Percentiles rank a stretch among this genome's conserved stretches.
phyloP scores from a whole-genome alignment of 2,888 invertebrate species.

The Phasia obesa region DNA sequence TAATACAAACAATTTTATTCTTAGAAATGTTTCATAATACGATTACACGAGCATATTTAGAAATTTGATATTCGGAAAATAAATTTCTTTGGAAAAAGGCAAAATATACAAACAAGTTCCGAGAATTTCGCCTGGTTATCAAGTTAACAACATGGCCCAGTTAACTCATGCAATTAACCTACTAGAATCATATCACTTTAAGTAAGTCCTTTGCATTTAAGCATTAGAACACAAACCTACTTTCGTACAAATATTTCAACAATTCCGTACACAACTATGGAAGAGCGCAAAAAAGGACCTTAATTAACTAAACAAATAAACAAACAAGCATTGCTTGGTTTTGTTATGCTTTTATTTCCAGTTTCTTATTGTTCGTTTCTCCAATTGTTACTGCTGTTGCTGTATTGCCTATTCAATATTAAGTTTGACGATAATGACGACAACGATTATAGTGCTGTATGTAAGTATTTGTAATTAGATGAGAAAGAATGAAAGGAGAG shows the following conservation, averaged over 20 bases:
- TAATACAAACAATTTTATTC: too few species aligned
- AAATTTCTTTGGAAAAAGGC: too few species aligned
- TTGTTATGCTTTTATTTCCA: constrained; percentile 9
- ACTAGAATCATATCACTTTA: constrained; percentile 6
- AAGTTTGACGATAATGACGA: constrained; percentile 3
- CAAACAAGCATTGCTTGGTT: constrained; percentile 14
- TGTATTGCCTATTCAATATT: background rate
- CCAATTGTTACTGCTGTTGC: background rate
- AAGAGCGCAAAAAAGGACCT: constrained; percentile 1
- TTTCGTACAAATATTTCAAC: background rate
- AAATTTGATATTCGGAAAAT: too few species aligned
- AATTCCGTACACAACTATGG: background rate
- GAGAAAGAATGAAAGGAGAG: background rate
- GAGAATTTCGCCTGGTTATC: background rate
- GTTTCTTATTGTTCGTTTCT: background rate
- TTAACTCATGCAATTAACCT: constrained; percentile 1
- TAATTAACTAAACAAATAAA: constrained; percentile 60
- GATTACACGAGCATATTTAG: too few species aligned
- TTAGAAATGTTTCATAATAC: too few species aligned
- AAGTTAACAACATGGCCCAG: background rate
- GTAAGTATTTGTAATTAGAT: background rate
- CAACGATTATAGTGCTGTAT: background rate
- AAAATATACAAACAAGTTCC: background rate
- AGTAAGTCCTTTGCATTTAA: background rate
- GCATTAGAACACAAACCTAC: background rate